Evolutionary conservation across 2,113 vertebrate species (phyloP), one percentile per base, ranked within the genome.

Genomic region (Tor tambroides): DNA sequence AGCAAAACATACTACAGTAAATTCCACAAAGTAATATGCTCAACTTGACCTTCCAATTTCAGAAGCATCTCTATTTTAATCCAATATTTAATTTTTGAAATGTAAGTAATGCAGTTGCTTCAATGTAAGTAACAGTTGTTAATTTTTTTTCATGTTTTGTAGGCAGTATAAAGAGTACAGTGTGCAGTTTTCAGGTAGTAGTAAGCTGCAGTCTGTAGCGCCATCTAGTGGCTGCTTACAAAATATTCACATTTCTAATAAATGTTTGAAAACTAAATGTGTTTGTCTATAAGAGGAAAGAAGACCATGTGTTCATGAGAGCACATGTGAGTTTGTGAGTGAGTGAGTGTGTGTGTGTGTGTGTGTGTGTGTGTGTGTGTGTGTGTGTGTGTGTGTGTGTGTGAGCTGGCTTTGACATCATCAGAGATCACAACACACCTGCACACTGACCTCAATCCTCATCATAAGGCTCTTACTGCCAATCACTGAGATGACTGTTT

Each of bases 401-500:
- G 46, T 14, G 43, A 88, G 75, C 63, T 54, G 79, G 43, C 41
- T 87, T 85, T 86, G 71, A 88, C 86, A 83, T 92, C 71, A 91
- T 77, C 71, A 77, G 86, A 93, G 88, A 93, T 93, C 80, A 79
- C 85, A 90, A 23, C 85, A 19, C 72, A 77, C 65, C 76, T 91
- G 87, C 88, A 63, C 83, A n/a, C 83, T 94, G 93, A 93, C 93
- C 93, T 85, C 92, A 95, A 94, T 95, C 94, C 91, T 77, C 79
- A 38, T 92, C 84, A 38, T 92, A 93, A 94, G 92, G 7, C 89
- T 86, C 92, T 92, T 93, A 93, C 49, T 72, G 69, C 14, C n/a
- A 91, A 72, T 86, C 91, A 82, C 1, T 23, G 9, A 43, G 38
- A 49, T 0, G 1, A 43, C 71, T n/a, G 23, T 43, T 26, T 23